Conservation (phyloP, 2,888 invertebrate genomes). For the Anorthoa munda region DNA sequence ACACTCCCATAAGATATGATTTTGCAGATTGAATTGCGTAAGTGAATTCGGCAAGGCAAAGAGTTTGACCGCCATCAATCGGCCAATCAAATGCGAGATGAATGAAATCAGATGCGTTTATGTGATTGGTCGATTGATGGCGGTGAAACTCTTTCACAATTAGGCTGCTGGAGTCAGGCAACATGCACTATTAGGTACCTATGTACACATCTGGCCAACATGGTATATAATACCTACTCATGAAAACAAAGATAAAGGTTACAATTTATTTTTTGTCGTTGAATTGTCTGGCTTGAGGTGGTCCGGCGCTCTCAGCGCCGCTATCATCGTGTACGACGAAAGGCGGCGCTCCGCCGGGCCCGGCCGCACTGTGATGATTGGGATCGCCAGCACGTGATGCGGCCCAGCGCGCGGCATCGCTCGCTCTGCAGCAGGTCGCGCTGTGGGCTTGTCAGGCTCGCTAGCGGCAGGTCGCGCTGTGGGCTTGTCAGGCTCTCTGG, state of each 20-base stretch:
- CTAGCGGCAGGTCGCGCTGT: background rate
- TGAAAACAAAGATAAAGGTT: background rate
- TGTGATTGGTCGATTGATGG: no score
- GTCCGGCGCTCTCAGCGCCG: background rate
- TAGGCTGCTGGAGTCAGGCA: background rate
- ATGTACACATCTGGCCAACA: background rate
- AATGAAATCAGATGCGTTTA: no score
- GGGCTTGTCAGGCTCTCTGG: background rate
- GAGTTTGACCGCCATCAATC: no score
- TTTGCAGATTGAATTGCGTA: no score
- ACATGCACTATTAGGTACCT: background rate
- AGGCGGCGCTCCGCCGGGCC: background rate
- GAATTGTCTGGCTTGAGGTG: background rate
- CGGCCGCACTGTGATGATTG: conserved; percentile 13
- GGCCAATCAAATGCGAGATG: no score
- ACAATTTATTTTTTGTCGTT: conserved; percentile 8
- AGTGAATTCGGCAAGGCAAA: no score
- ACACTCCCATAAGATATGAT: no score
- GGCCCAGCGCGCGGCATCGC: no score
- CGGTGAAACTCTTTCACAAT: no score
- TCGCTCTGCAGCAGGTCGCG: background rate
- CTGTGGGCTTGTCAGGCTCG: background rate
- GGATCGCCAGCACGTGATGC: conserved; percentile 21
- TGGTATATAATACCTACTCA: no score
- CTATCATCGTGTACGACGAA: background rate